phyloP scores from a whole-genome alignment of 2,113 vertebrate species.

The Hemichromis elongatus region DNA sequence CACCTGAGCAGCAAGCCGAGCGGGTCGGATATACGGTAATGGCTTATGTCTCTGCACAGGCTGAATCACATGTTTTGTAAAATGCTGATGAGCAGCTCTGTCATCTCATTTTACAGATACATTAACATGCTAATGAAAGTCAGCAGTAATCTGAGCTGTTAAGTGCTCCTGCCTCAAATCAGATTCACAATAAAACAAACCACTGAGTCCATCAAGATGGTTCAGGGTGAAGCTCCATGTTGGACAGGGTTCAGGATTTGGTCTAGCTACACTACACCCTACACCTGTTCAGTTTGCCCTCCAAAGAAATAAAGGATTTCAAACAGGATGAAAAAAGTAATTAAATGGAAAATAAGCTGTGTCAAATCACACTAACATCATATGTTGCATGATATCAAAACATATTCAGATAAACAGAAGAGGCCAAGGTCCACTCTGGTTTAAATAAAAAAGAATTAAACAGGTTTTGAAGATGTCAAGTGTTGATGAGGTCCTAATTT shows the following conservation, averaged over 20 bases:
- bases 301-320: not conserved
- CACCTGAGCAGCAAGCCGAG: not conserved
- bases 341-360: not conserved
- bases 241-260: not conserved
- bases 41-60: not conserved
- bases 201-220: not conserved
- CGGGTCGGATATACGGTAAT: rapidly evolving
- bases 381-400: no score
- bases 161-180: not conserved
- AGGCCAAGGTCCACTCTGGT: not conserved
- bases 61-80: not conserved
- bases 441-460: not conserved
- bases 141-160: not conserved
- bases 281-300: not conserved
- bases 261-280: not conserved
- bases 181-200: not conserved
- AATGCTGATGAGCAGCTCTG: not conserved
- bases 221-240: not conserved
- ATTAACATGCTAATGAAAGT: not conserved
- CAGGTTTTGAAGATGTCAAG: not conserved
- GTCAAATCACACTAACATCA: not conserved
- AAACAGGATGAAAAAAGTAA: not conserved
- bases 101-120: not conserved
- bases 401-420: not conserved
- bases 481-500: not conserved